Evolutionary conservation across 2,113 vertebrate species (phyloP), one percentile per base, ranked within the genome.

Genomic region (Oreochromis niloticus): DNA sequence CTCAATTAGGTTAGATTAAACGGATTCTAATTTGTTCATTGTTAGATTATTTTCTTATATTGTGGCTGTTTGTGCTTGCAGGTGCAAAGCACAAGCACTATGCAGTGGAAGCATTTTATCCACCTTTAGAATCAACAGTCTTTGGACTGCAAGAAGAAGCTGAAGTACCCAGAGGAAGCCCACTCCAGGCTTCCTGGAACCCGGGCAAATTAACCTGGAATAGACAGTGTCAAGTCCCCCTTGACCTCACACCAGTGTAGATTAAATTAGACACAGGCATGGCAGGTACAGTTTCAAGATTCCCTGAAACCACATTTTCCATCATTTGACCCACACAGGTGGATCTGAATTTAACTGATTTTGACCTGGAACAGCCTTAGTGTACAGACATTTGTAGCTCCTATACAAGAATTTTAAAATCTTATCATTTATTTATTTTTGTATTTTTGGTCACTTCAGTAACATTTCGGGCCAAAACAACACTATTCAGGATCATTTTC

Each of bases 1-100:
- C 34, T 39, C 61, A 66, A 19, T 66, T 66, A 66, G 17, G 34
- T 39, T 66, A 66, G 34, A 66, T 39, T 13, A 66, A 66, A 66
- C 4, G 3, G 4, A 66, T 39, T 68, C 34, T 0, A 68, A 68
- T 39, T 68, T 68, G 0, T 39, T 68, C 1, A 68, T 39, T 68
- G 2, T 39, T 68, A 8, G 11, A 68, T 39, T 39, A 0, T 39
- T 68, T 39, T 39, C 34, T 22, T 39, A 68, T 39, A 68, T 39
- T 68, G 34, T 68, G 10, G 61, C 6, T 39, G n/a, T 13, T 66
- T 41, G 39, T 41, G 39, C 10, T 41, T 39, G 61, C 61, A 39
- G 61, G 19, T 66, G 61, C 10, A 66, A 66, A 66, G 61, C 34
- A 39, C 32, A 39, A 39, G 32, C 34, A 39, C 61, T 43, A 71